phyloP scores from a whole-genome alignment of 2,888 invertebrate genomes.

The Dryobotodes eremita region DNA sequence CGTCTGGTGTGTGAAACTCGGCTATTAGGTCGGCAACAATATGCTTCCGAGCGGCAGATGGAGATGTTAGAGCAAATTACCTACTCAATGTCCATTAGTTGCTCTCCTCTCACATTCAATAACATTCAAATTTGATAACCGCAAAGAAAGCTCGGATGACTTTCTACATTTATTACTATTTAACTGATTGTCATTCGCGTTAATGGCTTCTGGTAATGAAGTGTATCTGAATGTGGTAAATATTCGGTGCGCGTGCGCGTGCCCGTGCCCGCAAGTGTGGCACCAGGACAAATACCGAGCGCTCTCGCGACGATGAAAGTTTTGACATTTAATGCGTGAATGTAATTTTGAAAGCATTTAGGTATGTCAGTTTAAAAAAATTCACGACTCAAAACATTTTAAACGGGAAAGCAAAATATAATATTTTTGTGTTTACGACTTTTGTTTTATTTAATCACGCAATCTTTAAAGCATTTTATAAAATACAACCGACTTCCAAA shows the following conservation, averaged over 20 bases:
- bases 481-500: too few species aligned
- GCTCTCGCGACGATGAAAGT: constrained; percentile 62
- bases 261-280: constrained; percentile 63
- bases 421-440: neutral
- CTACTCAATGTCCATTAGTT: constrained; percentile 59
- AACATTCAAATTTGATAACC: constrained; percentile 56
- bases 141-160: constrained; percentile 56
- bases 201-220: constrained; percentile 61
- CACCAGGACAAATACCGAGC: constrained; percentile 63
- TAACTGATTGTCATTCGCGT: constrained; percentile 66
- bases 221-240: constrained; percentile 50
- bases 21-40: constrained; percentile 76
- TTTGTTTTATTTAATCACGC: constrained; percentile 7
- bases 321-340: constrained; percentile 64
- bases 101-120: constrained; percentile 47
- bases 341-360: constrained; percentile 38
- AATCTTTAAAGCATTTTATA: neutral
- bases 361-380: constrained; percentile 2
- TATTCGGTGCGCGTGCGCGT: constrained; percentile 64
- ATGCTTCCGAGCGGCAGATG: constrained; percentile 66
- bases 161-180: constrained; percentile 57
- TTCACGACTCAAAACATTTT: neutral
- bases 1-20: constrained; percentile 76
- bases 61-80: constrained; percentile 62
- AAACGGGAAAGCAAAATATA: constrained; percentile 14